phyloP scores from a whole-genome alignment of 1,140 invertebrate species.

The Lasaia peninsularis region DNA sequence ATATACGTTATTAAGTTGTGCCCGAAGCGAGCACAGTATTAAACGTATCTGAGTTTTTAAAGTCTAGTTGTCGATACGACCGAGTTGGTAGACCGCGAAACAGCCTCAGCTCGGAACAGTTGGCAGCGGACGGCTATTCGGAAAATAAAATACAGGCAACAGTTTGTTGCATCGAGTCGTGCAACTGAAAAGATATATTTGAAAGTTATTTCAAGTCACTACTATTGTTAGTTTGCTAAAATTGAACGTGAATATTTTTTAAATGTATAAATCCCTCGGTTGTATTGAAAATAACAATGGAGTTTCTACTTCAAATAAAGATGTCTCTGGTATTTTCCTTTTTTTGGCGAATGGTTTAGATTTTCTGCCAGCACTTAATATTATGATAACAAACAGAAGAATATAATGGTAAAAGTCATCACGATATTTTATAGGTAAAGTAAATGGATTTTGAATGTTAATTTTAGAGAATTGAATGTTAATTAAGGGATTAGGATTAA shows the following conservation, averaged over 20 bases:
- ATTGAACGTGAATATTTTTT: not conserved
- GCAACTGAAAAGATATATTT: constrained; percentile 22
- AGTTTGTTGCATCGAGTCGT: constrained; percentile 54
- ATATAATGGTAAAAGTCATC: too few relatives aligned
- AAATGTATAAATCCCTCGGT: not conserved
- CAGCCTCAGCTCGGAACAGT: constrained; percentile 41
- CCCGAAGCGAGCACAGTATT: constrained; percentile 54
- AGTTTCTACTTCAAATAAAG: not conserved
- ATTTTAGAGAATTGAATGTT: too few relatives aligned
- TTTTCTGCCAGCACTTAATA: too few relatives aligned
- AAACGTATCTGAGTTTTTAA: constrained; percentile 60
- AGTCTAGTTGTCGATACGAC: constrained; percentile 43
- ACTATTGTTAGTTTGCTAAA: constrained; percentile 2
- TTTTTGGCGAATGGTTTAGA: too few relatives aligned
- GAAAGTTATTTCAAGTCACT: constrained; percentile 4
- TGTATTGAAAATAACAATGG: not conserved
- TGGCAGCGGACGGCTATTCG: constrained; percentile 52
- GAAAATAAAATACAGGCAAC: constrained; percentile 66
- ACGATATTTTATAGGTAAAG: too few relatives aligned
- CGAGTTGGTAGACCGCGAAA: constrained; percentile 44
- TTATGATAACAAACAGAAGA: too few relatives aligned
- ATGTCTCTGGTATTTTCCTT: too few relatives aligned
- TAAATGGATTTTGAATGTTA: too few relatives aligned
- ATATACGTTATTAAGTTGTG: constrained; percentile 67
- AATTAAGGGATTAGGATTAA: too few relatives aligned